phyloP scores from a whole-genome alignment of 2,113 vertebrate species.

The Atrichornis clamosus region DNA sequence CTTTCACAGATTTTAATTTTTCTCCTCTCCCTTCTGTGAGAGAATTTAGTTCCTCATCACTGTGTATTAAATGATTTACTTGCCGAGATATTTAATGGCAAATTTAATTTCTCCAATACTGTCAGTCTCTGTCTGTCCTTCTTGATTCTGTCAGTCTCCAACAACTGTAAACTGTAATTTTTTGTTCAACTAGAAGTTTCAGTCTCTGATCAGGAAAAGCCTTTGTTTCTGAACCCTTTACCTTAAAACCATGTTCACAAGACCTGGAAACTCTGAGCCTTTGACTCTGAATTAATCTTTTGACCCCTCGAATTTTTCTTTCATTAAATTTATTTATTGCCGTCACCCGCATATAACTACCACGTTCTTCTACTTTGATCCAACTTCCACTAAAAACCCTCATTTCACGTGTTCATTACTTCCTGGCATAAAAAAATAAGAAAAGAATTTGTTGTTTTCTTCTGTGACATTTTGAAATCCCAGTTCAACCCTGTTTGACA shows the following conservation, averaged over 20 bases:
- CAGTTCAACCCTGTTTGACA: neutral
- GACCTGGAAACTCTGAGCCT: neutral
- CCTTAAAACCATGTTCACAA: neutral
- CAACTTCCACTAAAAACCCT: neutral
- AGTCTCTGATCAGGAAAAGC: neutral
- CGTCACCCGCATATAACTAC: neutral
- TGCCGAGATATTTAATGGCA: neutral
- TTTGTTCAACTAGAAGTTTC: neutral
- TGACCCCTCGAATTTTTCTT: neutral
- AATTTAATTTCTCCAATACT: neutral
- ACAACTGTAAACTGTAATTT: neutral
- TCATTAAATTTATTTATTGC: neutral
- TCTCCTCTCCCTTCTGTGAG: neutral
- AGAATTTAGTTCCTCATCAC: neutral
- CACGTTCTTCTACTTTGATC: neutral
- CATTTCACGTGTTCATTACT: neutral
- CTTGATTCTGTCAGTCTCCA: neutral
- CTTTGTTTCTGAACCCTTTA: neutral
- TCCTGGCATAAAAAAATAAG: neutral
- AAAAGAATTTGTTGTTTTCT: neutral
- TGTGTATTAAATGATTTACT: neutral
- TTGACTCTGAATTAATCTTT: neutral
- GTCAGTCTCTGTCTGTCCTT: neutral
- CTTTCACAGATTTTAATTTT: neutral
- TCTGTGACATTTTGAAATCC: neutral